A percentile compares a stretch with the other conserved stretches of the same genome.
Evolutionary conservation across 1,140 invertebrate species (phyloP).

Genomic region (Pemphigus obesinymphae): DNA sequence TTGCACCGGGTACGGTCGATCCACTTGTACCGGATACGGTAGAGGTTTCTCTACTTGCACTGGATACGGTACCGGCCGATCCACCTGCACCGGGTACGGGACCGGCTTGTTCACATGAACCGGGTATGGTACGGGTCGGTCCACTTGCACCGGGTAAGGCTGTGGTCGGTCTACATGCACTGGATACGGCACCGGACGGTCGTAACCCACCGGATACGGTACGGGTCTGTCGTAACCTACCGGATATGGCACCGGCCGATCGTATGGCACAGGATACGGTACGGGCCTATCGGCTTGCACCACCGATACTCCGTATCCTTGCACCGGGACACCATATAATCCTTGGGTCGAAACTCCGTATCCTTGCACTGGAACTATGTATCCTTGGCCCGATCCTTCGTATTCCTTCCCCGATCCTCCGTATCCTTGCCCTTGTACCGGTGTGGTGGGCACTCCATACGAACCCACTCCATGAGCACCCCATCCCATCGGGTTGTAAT

Average conservation of each 20-base stretch:
- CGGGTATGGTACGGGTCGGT: constrained; percentile 73
- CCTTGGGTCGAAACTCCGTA: not conserved
- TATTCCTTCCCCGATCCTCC: not conserved
- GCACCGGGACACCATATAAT: not conserved
- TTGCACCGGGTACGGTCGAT: not conserved
- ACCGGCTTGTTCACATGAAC: constrained; percentile 51
- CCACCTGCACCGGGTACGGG: constrained; percentile 16
- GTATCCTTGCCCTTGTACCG: not conserved
- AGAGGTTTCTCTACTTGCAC: not conserved
- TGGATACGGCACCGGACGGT: constrained; percentile 47
- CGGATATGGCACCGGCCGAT: not conserved
- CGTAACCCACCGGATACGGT: not conserved
- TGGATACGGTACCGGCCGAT: constrained; percentile 11
- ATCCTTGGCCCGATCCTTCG: not conserved
- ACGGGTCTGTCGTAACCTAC: not conserved
- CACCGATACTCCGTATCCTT: not conserved
- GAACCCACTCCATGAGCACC: not conserved
- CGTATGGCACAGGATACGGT: not conserved
- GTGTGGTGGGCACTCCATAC: constrained; percentile 2
- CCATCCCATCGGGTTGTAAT: not conserved
- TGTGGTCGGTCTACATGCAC: constrained; percentile 51
- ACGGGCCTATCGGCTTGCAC: not conserved
- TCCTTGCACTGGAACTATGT: not conserved
- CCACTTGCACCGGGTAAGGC: constrained; percentile 55
- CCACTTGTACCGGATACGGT: constrained; percentile 21